Percentiles rank a stretch among this genome's conserved stretches.
phyloP scores from a whole-genome alignment of 2,888 invertebrate genomes.

The Calliphora vomitoria region DNA sequence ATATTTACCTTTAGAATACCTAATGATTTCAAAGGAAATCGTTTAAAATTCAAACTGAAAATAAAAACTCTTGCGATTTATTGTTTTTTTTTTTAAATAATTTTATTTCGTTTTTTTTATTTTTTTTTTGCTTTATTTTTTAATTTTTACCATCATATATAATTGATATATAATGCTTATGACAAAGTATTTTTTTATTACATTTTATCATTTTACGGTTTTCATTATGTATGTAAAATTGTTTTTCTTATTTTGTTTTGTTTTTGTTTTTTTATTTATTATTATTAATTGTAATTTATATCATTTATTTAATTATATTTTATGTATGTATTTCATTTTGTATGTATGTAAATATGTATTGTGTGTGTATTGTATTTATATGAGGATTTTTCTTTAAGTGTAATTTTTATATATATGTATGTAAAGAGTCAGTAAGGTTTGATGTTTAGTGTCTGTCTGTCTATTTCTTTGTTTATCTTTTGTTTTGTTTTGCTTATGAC shows the following conservation, averaged over 20 bases:
- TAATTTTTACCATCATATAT: slow-evolving; percentile 73
- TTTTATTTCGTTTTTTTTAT: slow-evolving; percentile 70
- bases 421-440: neutral
- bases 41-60: slow-evolving; percentile 48
- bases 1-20: too few relatives aligned
- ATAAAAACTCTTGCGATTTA: slow-evolving; percentile 56
- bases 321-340: slow-evolving; percentile 34
- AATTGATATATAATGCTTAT: slow-evolving; percentile 75
- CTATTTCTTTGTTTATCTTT: too few relatives aligned
- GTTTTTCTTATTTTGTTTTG: slow-evolving; percentile 75
- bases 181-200: slow-evolving; percentile 77
- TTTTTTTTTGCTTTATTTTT: slow-evolving; percentile 55
- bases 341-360: slow-evolving; percentile 41
- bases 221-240: slow-evolving; percentile 78
- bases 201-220: slow-evolving; percentile 76
- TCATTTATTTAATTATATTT: slow-evolving; percentile 58
- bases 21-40: too few relatives aligned
- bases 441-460: too few relatives aligned
- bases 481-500: too few relatives aligned
- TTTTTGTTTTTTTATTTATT: slow-evolving; percentile 64
- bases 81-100: slow-evolving; percentile 68
- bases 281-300: slow-evolving; percentile 53
- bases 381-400: slow-evolving; percentile 35
- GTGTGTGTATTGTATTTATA: slow-evolving; percentile 40
- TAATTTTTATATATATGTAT: slow-evolving; percentile 7